Base-by-base conservation (phyloP, 2,888 invertebrate genomes). In the Sarcophaga variegata region DNA sequence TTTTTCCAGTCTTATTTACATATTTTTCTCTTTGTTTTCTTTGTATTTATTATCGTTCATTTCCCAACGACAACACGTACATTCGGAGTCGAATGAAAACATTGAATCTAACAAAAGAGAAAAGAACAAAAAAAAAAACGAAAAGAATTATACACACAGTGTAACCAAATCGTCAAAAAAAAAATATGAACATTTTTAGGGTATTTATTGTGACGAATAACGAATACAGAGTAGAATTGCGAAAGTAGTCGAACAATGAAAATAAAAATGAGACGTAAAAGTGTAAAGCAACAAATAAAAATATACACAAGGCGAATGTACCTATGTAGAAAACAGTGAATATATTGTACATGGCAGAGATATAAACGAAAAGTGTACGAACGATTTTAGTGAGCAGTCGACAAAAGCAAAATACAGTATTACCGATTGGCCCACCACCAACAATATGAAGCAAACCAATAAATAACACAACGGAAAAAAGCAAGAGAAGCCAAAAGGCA, bases 361-460 rank as follows among this genome's bases (percentile, higher is more conserved):
- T 71, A 82, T 71, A 66, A 77, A 8, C 54, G 20, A 77, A 64
- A 71, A 77, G 71, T 10, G 17, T 17, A 14, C 77, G 71, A 82
- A 77, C 37, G 37, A 8, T 37, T 8, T 37, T 2, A 2, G 10
- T 10, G 8, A 37, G 8, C 37, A 37, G 6, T 37, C 37, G 0
- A 37, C 70, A 71, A 63, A 70, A 71, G 45, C 64, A 71, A 81
- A 25, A 69, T 77, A 82, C 82, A 82, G 77, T 66, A 82, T 82
- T 82, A 74, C 81, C 77, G 79, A 81, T 72, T 85, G 76, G 76
- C 84, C 8, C 37, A 83, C 83, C 79, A 83, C 74, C 69, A 72
- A 60, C 76, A 67, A 37, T 37, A 2, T 37, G 37, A 76, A 66
- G 45, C 37, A 71, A 25, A 25, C 22, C 22, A 25, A 67, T 20